Conservation (phyloP, 2,797 vertebrate species). For the Cossypha polioptera region DNA sequence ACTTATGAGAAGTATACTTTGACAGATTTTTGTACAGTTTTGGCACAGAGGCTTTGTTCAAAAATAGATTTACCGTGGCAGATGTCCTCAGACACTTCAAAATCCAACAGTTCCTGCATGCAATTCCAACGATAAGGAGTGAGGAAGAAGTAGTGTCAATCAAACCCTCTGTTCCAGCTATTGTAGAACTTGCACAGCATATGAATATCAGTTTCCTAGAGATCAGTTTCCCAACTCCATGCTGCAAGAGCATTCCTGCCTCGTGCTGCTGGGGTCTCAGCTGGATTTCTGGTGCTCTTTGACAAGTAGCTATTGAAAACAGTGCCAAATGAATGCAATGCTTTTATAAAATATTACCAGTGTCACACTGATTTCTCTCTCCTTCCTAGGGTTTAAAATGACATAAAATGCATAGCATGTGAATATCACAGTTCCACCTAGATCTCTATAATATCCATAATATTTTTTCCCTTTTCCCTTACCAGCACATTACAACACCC, state of each 20-base stretch:
- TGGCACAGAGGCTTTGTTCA: slow-evolving; percentile 30
- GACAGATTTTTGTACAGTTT: slow-evolving; percentile 13
- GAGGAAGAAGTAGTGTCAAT: slow-evolving; percentile 55
- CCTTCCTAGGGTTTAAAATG: neutral
- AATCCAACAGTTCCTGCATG: slow-evolving; percentile 15
- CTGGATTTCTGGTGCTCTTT: neutral
- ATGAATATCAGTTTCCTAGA: neutral
- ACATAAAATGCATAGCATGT: neutral
- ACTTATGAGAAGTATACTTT: neutral
- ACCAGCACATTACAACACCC: neutral
- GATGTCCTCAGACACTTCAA: slow-evolving; percentile 41
- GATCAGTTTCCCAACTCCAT: neutral
- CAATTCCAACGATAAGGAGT: neutral
- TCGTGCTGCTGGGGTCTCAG: neutral
- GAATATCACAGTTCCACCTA: neutral
- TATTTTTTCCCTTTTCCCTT: neutral
- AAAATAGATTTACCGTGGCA: slow-evolving; percentile 55
- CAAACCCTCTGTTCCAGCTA: slow-evolving; percentile 21
- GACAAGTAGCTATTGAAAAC: neutral
- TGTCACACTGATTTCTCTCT: neutral
- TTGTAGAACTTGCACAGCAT: slow-evolving; percentile 17
- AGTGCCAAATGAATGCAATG: neutral
- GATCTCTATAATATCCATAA: neutral
- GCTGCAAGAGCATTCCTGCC: neutral
- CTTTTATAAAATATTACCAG: neutral